Evolutionary conservation across 2,888 invertebrate species (phyloP).

Genomic region (Apodemia duryi): DNA sequence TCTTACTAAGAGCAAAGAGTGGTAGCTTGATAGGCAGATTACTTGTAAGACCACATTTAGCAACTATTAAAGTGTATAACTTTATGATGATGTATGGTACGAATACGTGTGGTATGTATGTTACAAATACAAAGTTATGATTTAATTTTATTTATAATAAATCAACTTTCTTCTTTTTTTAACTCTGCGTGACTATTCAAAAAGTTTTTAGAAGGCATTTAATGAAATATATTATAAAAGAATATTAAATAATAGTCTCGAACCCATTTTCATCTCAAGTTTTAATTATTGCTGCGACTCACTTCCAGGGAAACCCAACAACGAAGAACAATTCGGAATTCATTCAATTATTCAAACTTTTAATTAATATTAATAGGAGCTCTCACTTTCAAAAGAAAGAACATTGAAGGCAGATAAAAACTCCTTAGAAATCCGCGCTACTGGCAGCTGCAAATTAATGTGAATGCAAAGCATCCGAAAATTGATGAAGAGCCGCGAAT

Average conservation of each 20-base stretch:
- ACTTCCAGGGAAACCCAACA: constrained; percentile 62
- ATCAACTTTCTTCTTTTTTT: too few relatives aligned
- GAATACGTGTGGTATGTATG: too few relatives aligned
- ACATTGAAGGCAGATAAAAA: constrained; percentile 72
- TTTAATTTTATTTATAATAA: too few relatives aligned
- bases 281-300: constrained; percentile 71
- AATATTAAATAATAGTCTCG: constrained; percentile 49
- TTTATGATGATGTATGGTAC: too few relatives aligned
- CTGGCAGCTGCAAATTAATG: constrained; percentile 75
- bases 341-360: constrained; percentile 78
- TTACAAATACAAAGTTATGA: too few relatives aligned
- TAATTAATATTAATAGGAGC: constrained; percentile 79
- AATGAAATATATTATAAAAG: too few relatives aligned
- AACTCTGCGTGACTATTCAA: too few relatives aligned
- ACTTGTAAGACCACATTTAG: too few relatives aligned
- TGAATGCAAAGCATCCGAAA: constrained; percentile 73
- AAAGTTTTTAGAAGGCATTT: too few relatives aligned
- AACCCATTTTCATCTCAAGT: constrained; percentile 47
- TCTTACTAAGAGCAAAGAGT: too few relatives aligned
- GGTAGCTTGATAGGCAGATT: too few relatives aligned
- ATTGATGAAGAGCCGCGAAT: constrained; percentile 58
- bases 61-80: too few relatives aligned
- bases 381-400: constrained; percentile 75
- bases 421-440: constrained; percentile 73
- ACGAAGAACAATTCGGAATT: constrained; percentile 69